Conservation (phyloP, 2,113 vertebrate genomes). For the Rostratula benghalensis region DNA sequence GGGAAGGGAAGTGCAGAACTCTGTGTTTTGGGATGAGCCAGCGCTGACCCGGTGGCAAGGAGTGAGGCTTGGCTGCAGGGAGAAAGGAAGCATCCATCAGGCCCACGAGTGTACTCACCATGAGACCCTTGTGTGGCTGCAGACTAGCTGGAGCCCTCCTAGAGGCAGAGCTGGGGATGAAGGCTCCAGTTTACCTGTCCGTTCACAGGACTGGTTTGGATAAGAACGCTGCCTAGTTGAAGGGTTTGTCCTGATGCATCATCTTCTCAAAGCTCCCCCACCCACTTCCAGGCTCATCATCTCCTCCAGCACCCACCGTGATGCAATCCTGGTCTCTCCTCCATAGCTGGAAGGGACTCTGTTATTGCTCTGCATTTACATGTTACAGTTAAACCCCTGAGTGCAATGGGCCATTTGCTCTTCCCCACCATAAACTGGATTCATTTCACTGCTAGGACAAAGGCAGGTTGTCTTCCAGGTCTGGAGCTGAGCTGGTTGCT, state of each 20-base stretch:
- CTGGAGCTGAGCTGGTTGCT: neutral
- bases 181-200: neutral
- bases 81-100: neutral
- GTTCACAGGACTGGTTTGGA: neutral
- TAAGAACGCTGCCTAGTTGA: neutral
- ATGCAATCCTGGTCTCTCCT: neutral
- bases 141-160: neutral
- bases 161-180: neutral
- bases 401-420: neutral
- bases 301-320: neutral
- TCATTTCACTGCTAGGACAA: neutral
- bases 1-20: neutral
- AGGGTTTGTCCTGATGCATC: neutral
- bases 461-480: slow-evolving; percentile 1
- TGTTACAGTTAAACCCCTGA: neutral
- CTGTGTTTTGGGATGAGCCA: neutral
- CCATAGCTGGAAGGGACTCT: rapidly evolving
- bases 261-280: neutral
- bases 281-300: neutral
- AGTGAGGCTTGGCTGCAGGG: neutral
- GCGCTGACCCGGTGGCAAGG: rapidly evolving
- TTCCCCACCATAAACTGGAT: neutral
- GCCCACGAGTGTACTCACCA: rapidly evolving
- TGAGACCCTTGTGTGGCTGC: neutral
- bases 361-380: neutral